These are phyloP conservation scores for Ichneumon xanthorius DNA, from an alignment of 2,888 invertebrate species.

Conservation along the genomic window DNA sequence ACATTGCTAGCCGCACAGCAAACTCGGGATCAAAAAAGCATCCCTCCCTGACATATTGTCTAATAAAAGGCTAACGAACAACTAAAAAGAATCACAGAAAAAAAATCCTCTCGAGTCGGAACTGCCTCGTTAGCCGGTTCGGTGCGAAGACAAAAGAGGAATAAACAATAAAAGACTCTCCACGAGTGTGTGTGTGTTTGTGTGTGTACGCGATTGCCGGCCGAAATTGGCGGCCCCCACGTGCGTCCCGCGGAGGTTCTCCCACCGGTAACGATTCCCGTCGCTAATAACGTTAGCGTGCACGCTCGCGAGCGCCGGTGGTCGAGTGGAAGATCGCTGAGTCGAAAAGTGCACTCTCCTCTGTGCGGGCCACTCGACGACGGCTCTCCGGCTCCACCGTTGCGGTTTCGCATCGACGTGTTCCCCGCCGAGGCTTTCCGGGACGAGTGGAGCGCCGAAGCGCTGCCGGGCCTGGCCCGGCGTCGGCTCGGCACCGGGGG, in stretches of 20 bases:
- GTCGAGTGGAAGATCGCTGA: slow-evolving; percentile 69
- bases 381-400: not conserved
- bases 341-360: slow-evolving; percentile 51
- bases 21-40: not conserved
- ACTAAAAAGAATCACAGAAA: slow-evolving; percentile 33
- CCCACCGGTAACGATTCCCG: slow-evolving; percentile 75
- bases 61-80: slow-evolving; percentile 48
- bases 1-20: slow-evolving; percentile 2
- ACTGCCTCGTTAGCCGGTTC: slow-evolving; percentile 59
- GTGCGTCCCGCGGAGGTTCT: slow-evolving; percentile 23
- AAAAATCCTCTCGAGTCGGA: slow-evolving; percentile 48
- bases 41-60: slow-evolving; percentile 22
- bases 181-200: not conserved
- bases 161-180: slow-evolving; percentile 46
- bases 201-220: slow-evolving; percentile 4
- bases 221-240: slow-evolving; percentile 42
- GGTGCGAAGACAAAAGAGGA: slow-evolving; percentile 59
- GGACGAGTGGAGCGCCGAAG: not conserved
- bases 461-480: not conserved
- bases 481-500: not conserved
- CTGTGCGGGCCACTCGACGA: slow-evolving; percentile 7
- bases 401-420: slow-evolving; percentile 10
- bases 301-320: slow-evolving; percentile 66
- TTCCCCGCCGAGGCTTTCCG: not conserved
- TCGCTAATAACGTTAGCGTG: slow-evolving; percentile 81